A percentile compares a stretch with the other conserved stretches of the same genome.
Conservation (phyloP, 2,113 vertebrate genomes). For the Rhombomys opimus region DNA sequence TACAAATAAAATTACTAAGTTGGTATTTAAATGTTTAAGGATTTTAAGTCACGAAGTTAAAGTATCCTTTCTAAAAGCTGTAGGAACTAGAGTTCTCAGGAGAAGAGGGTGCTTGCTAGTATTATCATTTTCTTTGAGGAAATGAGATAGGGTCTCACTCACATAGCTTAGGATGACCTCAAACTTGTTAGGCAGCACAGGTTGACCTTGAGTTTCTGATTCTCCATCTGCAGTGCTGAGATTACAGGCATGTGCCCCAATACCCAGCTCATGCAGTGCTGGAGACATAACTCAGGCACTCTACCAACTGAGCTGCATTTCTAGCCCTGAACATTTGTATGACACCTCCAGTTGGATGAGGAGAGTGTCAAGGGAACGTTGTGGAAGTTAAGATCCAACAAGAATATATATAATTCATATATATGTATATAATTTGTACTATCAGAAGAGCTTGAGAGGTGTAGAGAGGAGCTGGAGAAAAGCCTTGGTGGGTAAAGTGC, state of each 20-base stretch:
- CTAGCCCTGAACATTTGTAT: neutral
- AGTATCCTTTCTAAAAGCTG: conserved; percentile 53
- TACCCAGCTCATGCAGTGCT: neutral
- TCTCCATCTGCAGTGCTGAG: neutral
- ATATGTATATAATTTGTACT: neutral
- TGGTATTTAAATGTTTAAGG: neutral
- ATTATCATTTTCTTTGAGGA: neutral
- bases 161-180: neutral
- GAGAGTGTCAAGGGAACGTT: neutral
- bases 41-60: conserved; percentile 43
- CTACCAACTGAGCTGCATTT: neutral
- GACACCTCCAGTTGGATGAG: conserved; percentile 31
- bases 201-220: neutral
- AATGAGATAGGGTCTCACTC: neutral
- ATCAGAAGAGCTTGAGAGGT: conserved; percentile 3
- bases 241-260: neutral
- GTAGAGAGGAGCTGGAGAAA: neutral
- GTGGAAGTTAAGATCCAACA: conserved; percentile 15
- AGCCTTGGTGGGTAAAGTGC: neutral
- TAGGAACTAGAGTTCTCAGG: conserved; percentile 28
- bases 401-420: neutral
- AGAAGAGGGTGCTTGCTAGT: neutral
- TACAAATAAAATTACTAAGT: conserved; percentile 66
- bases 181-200: neutral
- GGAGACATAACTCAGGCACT: neutral